A percentile compares a stretch with the other conserved stretches of the same genome.
phyloP scores from a whole-genome alignment of 2,797 vertebrate genomes.

The Alcedo quadribrachys region DNA sequence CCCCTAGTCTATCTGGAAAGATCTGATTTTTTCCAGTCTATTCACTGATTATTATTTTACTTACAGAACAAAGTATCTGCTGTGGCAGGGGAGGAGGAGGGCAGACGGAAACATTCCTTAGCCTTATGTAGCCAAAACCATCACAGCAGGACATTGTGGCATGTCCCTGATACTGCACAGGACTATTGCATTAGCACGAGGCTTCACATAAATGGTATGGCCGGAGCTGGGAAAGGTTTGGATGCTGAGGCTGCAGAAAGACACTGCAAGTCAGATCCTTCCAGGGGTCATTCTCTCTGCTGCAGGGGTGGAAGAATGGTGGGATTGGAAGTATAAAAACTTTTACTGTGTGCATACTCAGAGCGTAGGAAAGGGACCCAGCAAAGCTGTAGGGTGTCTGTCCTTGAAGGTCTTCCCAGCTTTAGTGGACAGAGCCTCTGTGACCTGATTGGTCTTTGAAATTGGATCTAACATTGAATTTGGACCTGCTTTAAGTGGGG shows the following conservation, averaged over 20 bases:
- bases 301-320: background rate
- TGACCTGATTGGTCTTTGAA: background rate
- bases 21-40: background rate
- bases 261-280: background rate
- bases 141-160: background rate
- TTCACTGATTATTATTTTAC: background rate
- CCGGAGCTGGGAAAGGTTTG: background rate
- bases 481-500: background rate
- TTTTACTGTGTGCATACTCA: background rate
- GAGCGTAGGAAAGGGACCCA: background rate
- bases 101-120: background rate
- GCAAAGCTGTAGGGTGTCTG: background rate
- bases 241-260: background rate
- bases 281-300: rapidly evolving
- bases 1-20: background rate
- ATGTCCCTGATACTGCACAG: background rate
- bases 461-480: background rate
- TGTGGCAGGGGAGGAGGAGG: background rate
- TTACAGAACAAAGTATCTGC: background rate
- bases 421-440: background rate
- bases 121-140: rapidly evolving
- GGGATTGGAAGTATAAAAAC: background rate
- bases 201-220: background rate
- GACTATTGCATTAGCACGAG: rapidly evolving
- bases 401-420: background rate